Evolutionary conservation across 37 sponge, comb jelly and placozoan genomes (phyloP).

Genomic region (Oscarella lobularis): DNA sequence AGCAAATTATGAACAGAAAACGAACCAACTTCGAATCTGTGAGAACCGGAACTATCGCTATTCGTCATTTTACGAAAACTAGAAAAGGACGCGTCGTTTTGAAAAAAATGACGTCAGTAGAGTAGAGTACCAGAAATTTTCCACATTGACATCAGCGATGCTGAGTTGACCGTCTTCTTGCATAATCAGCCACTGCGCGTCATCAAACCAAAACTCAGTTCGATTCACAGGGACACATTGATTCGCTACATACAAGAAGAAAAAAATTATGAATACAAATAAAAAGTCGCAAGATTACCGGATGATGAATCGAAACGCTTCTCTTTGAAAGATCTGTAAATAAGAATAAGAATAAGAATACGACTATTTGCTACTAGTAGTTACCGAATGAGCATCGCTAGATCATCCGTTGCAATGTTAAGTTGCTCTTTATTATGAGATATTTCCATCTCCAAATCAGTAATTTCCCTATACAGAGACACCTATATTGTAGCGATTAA

Average conservation of each 20-base stretch:
- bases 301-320: neutral
- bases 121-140: neutral
- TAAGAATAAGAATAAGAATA: too few species aligned
- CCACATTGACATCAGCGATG: conserved; percentile 43
- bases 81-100: neutral
- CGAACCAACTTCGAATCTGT: conserved; percentile 68
- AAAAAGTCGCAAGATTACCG: neutral
- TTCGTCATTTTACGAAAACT: conserved; percentile 44
- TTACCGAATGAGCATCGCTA: neutral
- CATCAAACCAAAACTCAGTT: conserved; percentile 83
- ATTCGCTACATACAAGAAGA: too few species aligned
- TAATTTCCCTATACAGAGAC: neutral
- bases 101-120: neutral
- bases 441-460: neutral
- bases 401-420: neutral
- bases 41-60: conserved; percentile 76
- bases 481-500: neutral
- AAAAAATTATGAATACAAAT: too few species aligned
- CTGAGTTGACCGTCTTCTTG: conserved; percentile 79
- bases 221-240: conserved; percentile 39
- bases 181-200: conserved; percentile 59
- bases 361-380: too few species aligned
- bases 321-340: neutral
- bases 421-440: neutral
- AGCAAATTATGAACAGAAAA: conserved; percentile 66